phyloP scores from a whole-genome alignment of 2,888 invertebrate species.

The Digitonthophagus gazella region DNA sequence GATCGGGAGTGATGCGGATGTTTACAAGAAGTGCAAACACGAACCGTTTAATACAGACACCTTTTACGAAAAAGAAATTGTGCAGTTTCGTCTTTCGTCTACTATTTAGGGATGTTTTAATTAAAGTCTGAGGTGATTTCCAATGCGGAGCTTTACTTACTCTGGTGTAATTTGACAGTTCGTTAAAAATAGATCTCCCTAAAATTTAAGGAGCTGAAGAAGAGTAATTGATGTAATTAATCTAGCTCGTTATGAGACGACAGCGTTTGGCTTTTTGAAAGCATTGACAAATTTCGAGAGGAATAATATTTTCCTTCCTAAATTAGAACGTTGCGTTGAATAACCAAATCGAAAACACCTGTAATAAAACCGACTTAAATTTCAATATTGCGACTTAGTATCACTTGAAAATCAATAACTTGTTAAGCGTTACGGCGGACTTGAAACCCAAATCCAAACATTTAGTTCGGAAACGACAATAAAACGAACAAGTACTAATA shows the following conservation, averaged over 20 bases:
- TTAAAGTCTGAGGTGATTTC: neutral
- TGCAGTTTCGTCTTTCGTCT: constrained; percentile 5
- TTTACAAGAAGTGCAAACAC: constrained; percentile 18
- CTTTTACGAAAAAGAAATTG: constrained; percentile 14
- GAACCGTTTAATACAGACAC: constrained; percentile 19
- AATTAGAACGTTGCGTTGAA: no score
- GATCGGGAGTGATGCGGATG: constrained; percentile 18
- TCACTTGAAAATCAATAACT: no score
- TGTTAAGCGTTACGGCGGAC: no score
- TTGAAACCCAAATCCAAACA: no score
- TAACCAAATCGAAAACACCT: no score
- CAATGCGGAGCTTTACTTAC: neutral
- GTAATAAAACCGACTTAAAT: no score
- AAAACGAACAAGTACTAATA: no score
- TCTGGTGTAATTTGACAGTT: constrained; percentile 2
- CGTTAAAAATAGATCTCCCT: constrained; percentile 5
- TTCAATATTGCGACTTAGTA: no score
- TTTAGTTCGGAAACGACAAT: no score
- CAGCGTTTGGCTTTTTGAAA: neutral
- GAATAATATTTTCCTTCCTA: neutral
- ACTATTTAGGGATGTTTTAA: constrained; percentile 15
- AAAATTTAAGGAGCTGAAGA: neutral
- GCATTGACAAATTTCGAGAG: neutral
- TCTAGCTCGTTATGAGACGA: neutral
- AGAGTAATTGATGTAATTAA: constrained; percentile 10